Evolutionary conservation across 2,888 invertebrate genomes (phyloP).

Genomic region (Nycteola revayana): DNA sequence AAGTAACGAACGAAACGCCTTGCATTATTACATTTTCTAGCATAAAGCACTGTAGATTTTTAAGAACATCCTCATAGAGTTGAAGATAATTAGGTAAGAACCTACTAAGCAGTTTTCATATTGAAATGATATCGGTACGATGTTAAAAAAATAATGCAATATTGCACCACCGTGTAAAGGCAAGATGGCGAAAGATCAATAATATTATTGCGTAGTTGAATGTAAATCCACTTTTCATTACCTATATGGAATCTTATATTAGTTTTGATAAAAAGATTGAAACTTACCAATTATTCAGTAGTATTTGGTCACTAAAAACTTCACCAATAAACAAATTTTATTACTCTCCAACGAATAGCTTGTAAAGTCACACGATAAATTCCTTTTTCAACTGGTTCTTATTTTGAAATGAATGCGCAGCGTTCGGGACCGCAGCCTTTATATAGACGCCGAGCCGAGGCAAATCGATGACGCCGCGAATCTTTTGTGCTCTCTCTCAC

Average conservation of each 20-base stretch:
- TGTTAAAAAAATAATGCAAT: no score
- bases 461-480: slow-evolving; percentile 33
- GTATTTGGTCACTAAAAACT: slow-evolving; percentile 38
- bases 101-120: no score
- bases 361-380: slow-evolving; percentile 32
- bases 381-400: slow-evolving; percentile 46
- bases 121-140: no score
- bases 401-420: slow-evolving; percentile 38
- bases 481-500: slow-evolving; percentile 32
- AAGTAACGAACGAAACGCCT: no score
- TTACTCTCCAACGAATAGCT: no score
- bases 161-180: slow-evolving; percentile 6
- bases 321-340: no score
- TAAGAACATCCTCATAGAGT: no score
- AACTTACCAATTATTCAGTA: slow-evolving; percentile 47
- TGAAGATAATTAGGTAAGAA: no score
- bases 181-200: slow-evolving; percentile 26
- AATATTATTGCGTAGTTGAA: slow-evolving; percentile 29
- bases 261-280: slow-evolving; percentile 6
- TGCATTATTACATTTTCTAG: no score
- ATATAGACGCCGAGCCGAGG: slow-evolving; percentile 35
- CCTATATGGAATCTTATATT: no score
- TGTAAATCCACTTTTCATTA: slow-evolving; percentile 1
- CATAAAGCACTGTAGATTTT: no score
- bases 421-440: slow-evolving; percentile 32